A percentile compares a stretch with the other conserved stretches of the same genome.
Conservation (phyloP, 2,797 vertebrate genomes). For the Cirrhinus molitorella region DNA sequence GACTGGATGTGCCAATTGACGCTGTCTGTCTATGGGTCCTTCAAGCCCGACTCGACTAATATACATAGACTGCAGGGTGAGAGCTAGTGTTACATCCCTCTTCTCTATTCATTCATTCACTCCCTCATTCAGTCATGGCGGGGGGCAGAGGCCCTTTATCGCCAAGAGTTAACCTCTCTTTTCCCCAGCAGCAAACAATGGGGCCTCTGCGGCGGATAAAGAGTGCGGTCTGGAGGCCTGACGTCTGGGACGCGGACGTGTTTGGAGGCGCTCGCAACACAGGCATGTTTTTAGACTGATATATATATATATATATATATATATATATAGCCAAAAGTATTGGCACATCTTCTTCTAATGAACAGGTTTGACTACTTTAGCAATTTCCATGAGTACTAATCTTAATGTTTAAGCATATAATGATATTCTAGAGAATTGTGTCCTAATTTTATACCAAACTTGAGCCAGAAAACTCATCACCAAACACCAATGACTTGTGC, state of each 20-base stretch:
- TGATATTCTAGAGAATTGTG: too few relatives aligned
- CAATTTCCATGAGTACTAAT: too few relatives aligned
- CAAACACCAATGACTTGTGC: too few relatives aligned
- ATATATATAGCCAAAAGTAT: too few relatives aligned
- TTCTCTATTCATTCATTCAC: slow-evolving; percentile 81
- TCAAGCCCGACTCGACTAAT: slow-evolving; percentile 53
- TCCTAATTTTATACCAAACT: too few relatives aligned
- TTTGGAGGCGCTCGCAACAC: slow-evolving; percentile 17
- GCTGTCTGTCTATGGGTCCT: slow-evolving; percentile 77
- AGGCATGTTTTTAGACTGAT: slow-evolving; percentile 34
- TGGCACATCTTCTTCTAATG: too few relatives aligned
- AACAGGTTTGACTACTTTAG: too few relatives aligned
- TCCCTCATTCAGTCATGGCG: slow-evolving; percentile 77
- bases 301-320: too few relatives aligned
- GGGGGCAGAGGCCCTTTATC: slow-evolving; percentile 54
- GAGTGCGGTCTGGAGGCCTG: slow-evolving; percentile 41
- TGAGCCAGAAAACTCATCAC: too few relatives aligned
- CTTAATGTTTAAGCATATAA: too few relatives aligned
- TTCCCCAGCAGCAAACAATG: slow-evolving; percentile 73
- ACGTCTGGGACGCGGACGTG: slow-evolving; percentile 60
- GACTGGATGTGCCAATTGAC: slow-evolving; percentile 80
- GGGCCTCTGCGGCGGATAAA: slow-evolving; percentile 65
- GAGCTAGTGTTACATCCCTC: slow-evolving; percentile 82
- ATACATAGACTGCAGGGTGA: slow-evolving; percentile 60
- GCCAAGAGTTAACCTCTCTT: slow-evolving; percentile 82